Evolutionary conservation across 2,888 invertebrate species (phyloP).

Genomic region (Osmoderma eremita): DNA sequence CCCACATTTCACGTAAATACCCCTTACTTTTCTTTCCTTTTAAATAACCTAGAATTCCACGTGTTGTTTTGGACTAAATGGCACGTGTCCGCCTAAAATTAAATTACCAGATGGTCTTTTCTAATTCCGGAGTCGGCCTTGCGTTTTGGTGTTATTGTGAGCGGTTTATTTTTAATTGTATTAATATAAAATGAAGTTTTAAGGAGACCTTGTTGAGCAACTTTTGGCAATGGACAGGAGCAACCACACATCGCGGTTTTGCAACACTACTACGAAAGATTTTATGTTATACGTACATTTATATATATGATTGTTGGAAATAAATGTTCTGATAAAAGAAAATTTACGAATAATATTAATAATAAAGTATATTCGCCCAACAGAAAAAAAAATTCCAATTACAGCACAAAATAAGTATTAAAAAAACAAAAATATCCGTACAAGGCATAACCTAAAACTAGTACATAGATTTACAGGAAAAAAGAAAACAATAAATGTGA

Average conservation of each 20-base stretch:
- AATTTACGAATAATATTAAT: too few species aligned
- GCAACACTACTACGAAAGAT: too few species aligned
- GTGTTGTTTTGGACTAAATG: conserved; percentile 29
- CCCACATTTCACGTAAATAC: conserved; percentile 10
- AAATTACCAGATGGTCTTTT: conserved; percentile 26
- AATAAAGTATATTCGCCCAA: too few species aligned
- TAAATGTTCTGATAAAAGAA: too few species aligned
- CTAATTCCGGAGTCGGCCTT: conserved; percentile 31
- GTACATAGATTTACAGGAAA: too few species aligned
- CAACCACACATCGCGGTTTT: not conserved
- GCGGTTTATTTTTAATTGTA: conserved; percentile 23
- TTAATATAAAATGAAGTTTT: not conserved
- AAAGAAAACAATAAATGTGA: too few species aligned
- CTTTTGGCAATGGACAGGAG: conserved; percentile 13
- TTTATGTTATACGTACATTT: too few species aligned
- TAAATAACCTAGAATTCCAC: conserved; percentile 10
- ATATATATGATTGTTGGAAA: too few species aligned
- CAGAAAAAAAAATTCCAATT: too few species aligned
- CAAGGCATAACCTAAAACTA: too few species aligned
- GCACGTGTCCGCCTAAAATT: conserved; percentile 29
- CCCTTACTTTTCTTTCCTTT: conserved; percentile 1
- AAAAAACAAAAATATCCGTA: too few species aligned
- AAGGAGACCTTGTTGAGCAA: conserved; percentile 2
- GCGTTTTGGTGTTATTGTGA: conserved; percentile 14
- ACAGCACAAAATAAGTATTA: too few species aligned